phyloP scores from a whole-genome alignment of 64 coral and sea anemone genomes.

The Catalaphyllia jardinei region DNA sequence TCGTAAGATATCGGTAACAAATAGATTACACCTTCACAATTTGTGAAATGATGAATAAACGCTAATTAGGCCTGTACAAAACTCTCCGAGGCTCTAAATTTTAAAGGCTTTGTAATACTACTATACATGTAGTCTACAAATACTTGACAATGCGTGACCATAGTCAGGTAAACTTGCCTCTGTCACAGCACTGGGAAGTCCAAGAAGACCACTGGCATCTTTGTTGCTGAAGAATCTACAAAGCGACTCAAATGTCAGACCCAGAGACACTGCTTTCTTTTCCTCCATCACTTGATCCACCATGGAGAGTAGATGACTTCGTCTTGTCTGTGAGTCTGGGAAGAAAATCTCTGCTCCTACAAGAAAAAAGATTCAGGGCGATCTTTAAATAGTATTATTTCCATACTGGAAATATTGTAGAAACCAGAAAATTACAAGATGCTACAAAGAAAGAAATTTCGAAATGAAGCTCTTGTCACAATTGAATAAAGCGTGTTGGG shows the following conservation, averaged over 20 bases:
- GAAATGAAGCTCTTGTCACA: no score
- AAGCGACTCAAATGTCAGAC: conserved; percentile 94
- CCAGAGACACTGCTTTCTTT: conserved; percentile 80
- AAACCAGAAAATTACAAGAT: not conserved
- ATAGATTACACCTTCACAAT: no score
- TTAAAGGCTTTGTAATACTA: not conserved
- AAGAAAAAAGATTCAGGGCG: not conserved
- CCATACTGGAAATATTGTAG: no score
- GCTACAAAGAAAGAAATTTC: no score
- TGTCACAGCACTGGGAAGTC: conserved; percentile 75
- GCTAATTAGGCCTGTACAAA: no score
- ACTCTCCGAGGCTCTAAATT: no score
- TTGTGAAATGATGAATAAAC: no score
- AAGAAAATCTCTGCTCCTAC: conserved; percentile 95
- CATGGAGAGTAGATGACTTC: conserved; percentile 91
- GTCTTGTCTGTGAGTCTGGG: conserved; percentile 86
- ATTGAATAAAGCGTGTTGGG: no score
- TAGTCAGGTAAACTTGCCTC: conserved; percentile 32
- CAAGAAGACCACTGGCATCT: conserved; percentile 94
- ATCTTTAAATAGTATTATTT: not conserved
- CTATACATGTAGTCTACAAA: not conserved
- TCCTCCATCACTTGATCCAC: conserved; percentile 98
- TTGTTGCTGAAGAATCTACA: conserved; percentile 98
- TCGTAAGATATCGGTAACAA: no score
- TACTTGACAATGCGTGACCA: not conserved